Evolutionary conservation across 2,888 invertebrate genomes (phyloP), one percentile per base, ranked within the genome.

Genomic region (Acronicta aceris): DNA sequence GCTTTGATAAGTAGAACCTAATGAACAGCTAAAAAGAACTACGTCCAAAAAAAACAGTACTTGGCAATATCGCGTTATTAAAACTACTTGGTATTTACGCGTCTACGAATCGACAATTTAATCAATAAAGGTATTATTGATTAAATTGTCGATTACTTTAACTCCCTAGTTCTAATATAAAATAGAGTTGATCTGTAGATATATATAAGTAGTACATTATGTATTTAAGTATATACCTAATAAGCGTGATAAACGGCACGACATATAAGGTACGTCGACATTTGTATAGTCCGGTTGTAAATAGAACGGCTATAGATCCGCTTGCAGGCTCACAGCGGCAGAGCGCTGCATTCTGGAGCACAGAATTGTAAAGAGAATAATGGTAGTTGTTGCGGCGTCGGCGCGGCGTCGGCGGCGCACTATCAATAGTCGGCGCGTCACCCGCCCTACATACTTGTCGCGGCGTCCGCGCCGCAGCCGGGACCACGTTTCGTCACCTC

Each of bases 381-480:
- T 77, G 72, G 69, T 75, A 76, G 69, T 75, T 71, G 69, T 71
- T 67, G 63, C 74, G 70, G 65, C 62, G 70, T 74, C 61, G 62
- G 67, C 63, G 73, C 45, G 53, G 52, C 64, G 68, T 51, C 62
- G 60, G 61, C 69, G 76, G 61, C 73, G 73, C 85, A 90, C 90
- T 91, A 90, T 91, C 90, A 88, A 90, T 90, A 91, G 90, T 82
- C 85, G 81, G 71, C 86, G 83, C 87, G 90, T 87, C 89, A 87
- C 81, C 83, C 87, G 91, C 82, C 89, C 92, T 86, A 91, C 88
- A 90, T 91, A 88, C 81, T 83, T 82, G 85, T 82, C 82, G 83
- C 84, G 81, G 76, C 84, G 84, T 74, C 81, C 78, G 70, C 79
- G 80, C 77, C 78, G 76, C 83, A 74, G 78, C 84, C 83, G 85